Conservation (phyloP, 1,140 invertebrate genomes). For the Drosophila rufa region DNA sequence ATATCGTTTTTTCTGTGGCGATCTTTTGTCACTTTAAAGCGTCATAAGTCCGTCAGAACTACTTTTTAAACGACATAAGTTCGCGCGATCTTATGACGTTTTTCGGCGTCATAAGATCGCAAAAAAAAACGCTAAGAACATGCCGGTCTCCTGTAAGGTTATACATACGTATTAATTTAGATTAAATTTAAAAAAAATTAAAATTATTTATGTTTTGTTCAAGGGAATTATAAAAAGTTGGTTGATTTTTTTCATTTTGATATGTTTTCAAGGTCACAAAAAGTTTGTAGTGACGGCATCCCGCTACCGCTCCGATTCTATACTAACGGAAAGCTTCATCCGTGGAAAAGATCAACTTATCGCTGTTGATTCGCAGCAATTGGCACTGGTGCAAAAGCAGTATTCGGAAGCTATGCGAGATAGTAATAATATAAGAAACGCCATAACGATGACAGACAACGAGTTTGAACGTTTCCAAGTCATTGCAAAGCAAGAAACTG, state of each 20-base stretch:
- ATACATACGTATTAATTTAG: no score
- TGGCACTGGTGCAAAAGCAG: slow-evolving; percentile 40
- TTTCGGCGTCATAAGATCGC: no score
- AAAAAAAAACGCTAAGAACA: no score
- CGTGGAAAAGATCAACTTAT: slow-evolving; percentile 57
- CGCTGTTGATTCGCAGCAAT: slow-evolving; percentile 50
- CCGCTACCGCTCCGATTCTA: slow-evolving; percentile 58
- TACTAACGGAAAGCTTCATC: slow-evolving; percentile 62
- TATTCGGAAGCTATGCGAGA: slow-evolving; percentile 36
- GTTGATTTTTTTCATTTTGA: neutral
- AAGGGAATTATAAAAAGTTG: neutral
- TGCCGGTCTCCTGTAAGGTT: no score
- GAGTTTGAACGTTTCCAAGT: slow-evolving; percentile 61
- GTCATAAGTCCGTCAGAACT: no score
- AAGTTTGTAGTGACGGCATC: slow-evolving; percentile 62
- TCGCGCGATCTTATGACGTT: no score
- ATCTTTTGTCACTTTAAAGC: no score
- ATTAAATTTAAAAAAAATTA: no score
- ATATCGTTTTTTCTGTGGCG: no score
- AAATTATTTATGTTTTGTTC: neutral
- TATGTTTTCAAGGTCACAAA: slow-evolving; percentile 53
- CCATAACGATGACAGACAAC: slow-evolving; percentile 44
- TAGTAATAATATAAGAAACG: slow-evolving; percentile 52
- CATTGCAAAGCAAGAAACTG: slow-evolving; percentile 26
- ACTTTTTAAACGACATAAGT: no score